Percentiles rank a stretch among this genome's conserved stretches.
Evolutionary conservation across 2,888 invertebrate genomes (phyloP).

Genomic region (Coelinius sp.): DNA sequence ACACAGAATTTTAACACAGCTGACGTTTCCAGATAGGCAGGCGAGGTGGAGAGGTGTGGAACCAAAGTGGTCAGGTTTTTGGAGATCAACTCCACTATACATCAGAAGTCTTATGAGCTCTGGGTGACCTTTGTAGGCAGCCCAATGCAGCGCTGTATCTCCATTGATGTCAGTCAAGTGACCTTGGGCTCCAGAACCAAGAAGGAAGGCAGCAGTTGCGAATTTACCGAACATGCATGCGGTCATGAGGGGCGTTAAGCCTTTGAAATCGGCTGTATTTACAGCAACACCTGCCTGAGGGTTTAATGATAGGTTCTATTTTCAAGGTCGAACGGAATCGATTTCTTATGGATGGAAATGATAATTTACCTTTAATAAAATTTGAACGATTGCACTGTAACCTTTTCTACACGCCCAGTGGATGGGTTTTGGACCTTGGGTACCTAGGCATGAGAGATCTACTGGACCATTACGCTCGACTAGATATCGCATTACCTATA

Average conservation of each 20-base stretch:
- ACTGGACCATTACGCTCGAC: conserved; percentile 88
- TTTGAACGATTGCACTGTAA: conserved; percentile 89
- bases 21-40: conserved; percentile 89
- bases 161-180: conserved; percentile 92
- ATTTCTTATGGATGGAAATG: too few relatives aligned
- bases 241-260: conserved; percentile 90
- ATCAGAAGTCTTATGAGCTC: conserved; percentile 89
- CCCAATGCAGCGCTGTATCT: conserved; percentile 94
- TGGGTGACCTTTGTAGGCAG: conserved; percentile 92
- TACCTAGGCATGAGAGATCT: conserved; percentile 88
- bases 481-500: conserved; percentile 83
- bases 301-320: conserved; percentile 1
- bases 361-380: conserved; percentile 72
- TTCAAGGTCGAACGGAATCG: too few relatives aligned
- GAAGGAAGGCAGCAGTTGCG: conserved; percentile 89
- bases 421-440: conserved; percentile 90
- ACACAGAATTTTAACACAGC: conserved; percentile 88
- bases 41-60: conserved; percentile 93
- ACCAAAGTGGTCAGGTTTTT: conserved; percentile 92
- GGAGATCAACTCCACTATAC: conserved; percentile 91
- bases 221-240: conserved; percentile 95
- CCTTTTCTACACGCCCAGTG: conserved; percentile 97
- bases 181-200: conserved; percentile 91
- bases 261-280: conserved; percentile 91
- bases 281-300: conserved; percentile 87